phyloP scores from a whole-genome alignment of 2,888 invertebrate species.

The Melanchra persicariae region DNA sequence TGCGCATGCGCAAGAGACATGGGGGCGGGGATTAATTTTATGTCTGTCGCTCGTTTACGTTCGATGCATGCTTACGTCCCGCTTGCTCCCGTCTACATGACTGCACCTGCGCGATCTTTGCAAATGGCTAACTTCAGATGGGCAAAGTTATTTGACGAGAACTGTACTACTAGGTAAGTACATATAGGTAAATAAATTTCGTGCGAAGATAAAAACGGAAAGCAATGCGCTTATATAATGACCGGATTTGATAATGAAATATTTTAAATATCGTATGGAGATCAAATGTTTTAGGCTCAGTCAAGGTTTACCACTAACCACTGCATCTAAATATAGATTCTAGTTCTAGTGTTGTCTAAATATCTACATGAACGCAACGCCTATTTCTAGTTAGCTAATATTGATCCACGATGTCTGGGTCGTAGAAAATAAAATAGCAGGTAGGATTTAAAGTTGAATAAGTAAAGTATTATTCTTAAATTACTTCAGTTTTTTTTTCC shows the following conservation, averaged over 20 bases:
- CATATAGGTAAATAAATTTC: not conserved
- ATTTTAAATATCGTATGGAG: conserved; percentile 1
- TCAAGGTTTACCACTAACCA: conserved; percentile 14
- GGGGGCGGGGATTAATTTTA: no score
- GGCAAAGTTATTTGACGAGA: no score
- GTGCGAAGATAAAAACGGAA: not conserved
- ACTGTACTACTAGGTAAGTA: no score
- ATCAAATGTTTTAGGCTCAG: not conserved
- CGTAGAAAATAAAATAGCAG: not conserved
- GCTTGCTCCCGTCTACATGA: no score
- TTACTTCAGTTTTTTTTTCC: not conserved
- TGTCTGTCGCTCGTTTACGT: no score
- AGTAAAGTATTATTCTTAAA: not conserved
- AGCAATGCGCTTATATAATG: not conserved
- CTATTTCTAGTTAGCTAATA: not conserved
- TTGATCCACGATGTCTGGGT: not conserved
- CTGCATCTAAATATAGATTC: not conserved
- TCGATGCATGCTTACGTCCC: no score
- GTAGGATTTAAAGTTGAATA: not conserved
- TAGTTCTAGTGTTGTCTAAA: not conserved
- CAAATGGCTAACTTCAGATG: no score
- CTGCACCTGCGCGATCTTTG: no score
- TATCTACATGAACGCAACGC: not conserved
- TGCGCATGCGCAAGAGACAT: no score
- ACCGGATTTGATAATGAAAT: not conserved